Percentiles rank a stretch among this genome's conserved stretches.
Conservation (phyloP, 2,888 invertebrate species). For the Orthonychiurus folsomi region DNA sequence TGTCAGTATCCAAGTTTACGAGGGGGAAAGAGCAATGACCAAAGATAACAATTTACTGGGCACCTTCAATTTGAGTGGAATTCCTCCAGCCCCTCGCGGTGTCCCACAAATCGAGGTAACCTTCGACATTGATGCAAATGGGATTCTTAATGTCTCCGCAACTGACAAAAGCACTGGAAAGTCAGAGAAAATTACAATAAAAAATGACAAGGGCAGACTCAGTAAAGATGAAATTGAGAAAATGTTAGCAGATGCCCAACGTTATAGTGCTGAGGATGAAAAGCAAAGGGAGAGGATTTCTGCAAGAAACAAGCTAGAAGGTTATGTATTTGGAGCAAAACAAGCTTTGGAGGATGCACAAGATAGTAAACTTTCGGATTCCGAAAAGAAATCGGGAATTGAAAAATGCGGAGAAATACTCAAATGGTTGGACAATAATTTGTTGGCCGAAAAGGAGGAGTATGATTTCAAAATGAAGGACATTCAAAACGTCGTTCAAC, state of each 20-base stretch:
- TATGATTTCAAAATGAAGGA: constrained; percentile 56
- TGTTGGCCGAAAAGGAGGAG: constrained; percentile 56
- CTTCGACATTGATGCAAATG: constrained; percentile 2
- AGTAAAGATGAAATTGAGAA: background rate
- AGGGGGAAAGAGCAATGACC: background rate
- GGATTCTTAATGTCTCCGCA: background rate
- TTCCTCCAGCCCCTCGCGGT: background rate
- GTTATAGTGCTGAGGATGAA: background rate
- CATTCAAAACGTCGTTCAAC: constrained; percentile 52
- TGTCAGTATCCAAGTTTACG: background rate
- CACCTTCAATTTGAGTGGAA: background rate
- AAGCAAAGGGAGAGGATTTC: background rate
- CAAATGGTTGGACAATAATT: constrained; percentile 52
- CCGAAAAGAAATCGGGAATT: constrained; percentile 16
- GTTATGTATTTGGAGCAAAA: background rate
- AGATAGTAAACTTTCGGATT: background rate
- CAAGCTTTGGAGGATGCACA: background rate
- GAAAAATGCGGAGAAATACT: constrained; percentile 52
- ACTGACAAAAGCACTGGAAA: too few relatives aligned
- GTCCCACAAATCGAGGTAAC: background rate
- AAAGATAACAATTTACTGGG: background rate
- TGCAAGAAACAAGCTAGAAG: constrained; percentile 1
- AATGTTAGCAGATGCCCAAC: background rate
- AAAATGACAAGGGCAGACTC: background rate
- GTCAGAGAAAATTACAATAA: background rate